Base-by-base conservation (phyloP, 2,888 invertebrate genomes). In the Melanophora roralis region DNA sequence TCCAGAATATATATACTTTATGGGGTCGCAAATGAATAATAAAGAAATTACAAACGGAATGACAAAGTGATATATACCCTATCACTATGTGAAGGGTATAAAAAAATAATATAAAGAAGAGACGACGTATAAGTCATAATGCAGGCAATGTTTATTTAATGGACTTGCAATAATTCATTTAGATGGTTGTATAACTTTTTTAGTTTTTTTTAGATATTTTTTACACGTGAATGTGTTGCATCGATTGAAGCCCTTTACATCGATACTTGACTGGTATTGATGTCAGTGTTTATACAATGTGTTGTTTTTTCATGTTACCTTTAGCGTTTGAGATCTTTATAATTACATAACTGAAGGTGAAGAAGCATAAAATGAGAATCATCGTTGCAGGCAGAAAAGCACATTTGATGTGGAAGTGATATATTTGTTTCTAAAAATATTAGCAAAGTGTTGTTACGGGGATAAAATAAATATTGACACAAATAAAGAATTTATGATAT, bases 71-170 rank as follows among this genome's bases (percentile, higher is more conserved):
- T n/a, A n/a, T n/a, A n/a, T n/a, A n/a, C n/a, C n/a, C n/a, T n/a
- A n/a, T n/a, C n/a, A n/a, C n/a, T n/a, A n/a, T n/a, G n/a, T n/a
- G n/a, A n/a, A n/a, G n/a, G n/a, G n/a, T n/a, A n/a, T n/a, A 27
- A 3, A 27, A 27, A 3, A 27, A 27, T 6, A 27, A 5, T 6
- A 6, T 27, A 27, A 5, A 27, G 27, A 5, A 27, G 53, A 51
- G 40, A 23, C 72, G 75, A 68, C 75, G 75, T 67, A 62, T 64
- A 64, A 53, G 76, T 76, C 72, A 80, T 76, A 72, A 80, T 76
- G 80, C 80, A 73, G 80, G 72, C 80, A 80, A 80, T 80, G 80
- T 80, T 80, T 80, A 76, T 76, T 76, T 80, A 80, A 80, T 80
- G 80, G 76, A 80, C 80, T 80, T 80, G 80, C 80, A 80, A 80